Conservation (phyloP, 2,797 vertebrate species). For the Cheirogaleus major region DNA sequence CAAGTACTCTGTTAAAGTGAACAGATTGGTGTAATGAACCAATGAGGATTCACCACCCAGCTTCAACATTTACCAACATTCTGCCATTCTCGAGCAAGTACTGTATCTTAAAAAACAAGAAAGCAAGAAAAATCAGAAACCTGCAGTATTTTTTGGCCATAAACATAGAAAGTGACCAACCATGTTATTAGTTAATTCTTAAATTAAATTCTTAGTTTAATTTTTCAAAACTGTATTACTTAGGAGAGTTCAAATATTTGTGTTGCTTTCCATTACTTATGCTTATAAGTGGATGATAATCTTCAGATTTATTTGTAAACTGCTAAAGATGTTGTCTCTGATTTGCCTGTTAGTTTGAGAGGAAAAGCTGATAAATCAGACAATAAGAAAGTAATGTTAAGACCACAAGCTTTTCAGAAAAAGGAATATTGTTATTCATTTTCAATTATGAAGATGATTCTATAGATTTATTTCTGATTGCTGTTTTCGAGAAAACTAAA, state of each 20-base stretch:
- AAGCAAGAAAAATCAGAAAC: background rate
- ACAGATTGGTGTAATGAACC: background rate
- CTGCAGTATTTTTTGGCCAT: background rate
- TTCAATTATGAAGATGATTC: background rate
- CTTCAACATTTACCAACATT: background rate
- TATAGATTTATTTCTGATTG: background rate
- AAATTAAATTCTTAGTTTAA: too few relatives aligned
- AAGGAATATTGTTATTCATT: background rate
- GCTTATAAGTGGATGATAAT: background rate
- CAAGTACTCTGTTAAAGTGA: background rate
- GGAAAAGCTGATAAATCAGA: background rate
- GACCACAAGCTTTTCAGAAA: background rate
- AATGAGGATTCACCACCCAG: fast-evolving
- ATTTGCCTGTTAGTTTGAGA: background rate
- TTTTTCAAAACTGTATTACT: background rate
- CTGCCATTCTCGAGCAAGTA: background rate
- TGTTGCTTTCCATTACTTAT: background rate
- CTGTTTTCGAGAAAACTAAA: background rate
- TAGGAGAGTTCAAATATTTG: background rate
- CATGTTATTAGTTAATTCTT: background rate
- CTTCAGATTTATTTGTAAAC: background rate
- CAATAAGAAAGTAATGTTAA: background rate
- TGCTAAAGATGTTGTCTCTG: background rate
- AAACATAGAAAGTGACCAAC: background rate
- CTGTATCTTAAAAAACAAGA: background rate